A percentile compares a stretch with the other conserved stretches of the same genome.
phyloP scores from a whole-genome alignment of 64 coral and sea anemone genomes.

The Montipora capricornis region DNA sequence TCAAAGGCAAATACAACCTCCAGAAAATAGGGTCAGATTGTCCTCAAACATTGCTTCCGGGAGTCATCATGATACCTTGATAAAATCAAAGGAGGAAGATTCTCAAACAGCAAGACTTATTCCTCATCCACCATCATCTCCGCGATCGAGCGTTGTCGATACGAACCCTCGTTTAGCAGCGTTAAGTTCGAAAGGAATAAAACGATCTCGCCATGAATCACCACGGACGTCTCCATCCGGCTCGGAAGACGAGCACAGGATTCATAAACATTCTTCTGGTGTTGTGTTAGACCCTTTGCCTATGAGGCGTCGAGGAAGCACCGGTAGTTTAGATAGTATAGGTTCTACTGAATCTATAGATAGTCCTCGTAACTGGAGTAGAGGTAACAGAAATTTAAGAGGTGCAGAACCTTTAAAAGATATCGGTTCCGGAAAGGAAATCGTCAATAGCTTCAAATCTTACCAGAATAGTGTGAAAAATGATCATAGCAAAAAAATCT shows the following conservation, averaged over 20 bases:
- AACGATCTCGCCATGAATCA: slow-evolving; percentile 79
- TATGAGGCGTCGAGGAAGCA: slow-evolving; percentile 44
- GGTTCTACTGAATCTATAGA: slow-evolving; percentile 58
- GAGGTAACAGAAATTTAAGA: slow-evolving; percentile 64
- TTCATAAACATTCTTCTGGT: slow-evolving; percentile 66
- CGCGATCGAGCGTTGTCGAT: slow-evolving; percentile 23
- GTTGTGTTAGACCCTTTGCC: slow-evolving; percentile 65
- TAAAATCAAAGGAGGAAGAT: slow-evolving; percentile 21
- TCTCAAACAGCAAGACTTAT: slow-evolving; percentile 46
- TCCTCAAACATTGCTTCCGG: not conserved
- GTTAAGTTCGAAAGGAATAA: slow-evolving; percentile 64
- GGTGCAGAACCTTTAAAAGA: slow-evolving; percentile 79
- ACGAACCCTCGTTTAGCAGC: slow-evolving; percentile 42
- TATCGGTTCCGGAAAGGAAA: slow-evolving; percentile 71
- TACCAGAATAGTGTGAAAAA: slow-evolving; percentile 67
- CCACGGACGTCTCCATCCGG: slow-evolving; percentile 75
- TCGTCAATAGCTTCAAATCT: slow-evolving; percentile 68
- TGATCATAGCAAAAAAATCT: not conserved
- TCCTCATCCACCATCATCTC: slow-evolving; percentile 83
- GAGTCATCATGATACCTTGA: not conserved
- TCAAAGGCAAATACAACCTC: slow-evolving; percentile 18
- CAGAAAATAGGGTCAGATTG: slow-evolving; percentile 44
- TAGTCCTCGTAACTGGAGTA: slow-evolving; percentile 37
- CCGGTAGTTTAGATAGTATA: slow-evolving; percentile 60
- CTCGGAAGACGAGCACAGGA: slow-evolving; percentile 83